Evolutionary conservation across 1,140 invertebrate species (phyloP).

Genomic region (Lycorma delicatula): DNA sequence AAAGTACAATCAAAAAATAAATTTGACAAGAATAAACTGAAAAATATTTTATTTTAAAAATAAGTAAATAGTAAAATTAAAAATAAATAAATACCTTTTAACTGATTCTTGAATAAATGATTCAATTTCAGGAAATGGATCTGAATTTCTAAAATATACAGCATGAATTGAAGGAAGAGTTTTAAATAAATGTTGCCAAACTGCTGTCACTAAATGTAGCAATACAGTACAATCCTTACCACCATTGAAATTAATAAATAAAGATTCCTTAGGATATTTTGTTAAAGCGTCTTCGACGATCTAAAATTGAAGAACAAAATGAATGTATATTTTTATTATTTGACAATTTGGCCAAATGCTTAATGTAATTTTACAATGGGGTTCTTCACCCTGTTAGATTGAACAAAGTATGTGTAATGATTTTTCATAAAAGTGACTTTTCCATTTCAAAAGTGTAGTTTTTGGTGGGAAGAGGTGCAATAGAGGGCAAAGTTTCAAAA

Average conservation of each 20-base stretch:
- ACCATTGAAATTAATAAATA: slow-evolving; percentile 90
- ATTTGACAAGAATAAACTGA: too few species aligned
- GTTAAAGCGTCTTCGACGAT: slow-evolving; percentile 35
- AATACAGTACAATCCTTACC: slow-evolving; percentile 95
- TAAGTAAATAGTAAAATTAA: too few species aligned
- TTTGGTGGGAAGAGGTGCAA: too few species aligned
- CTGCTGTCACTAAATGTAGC: slow-evolving; percentile 62
- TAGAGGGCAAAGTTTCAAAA: too few species aligned
- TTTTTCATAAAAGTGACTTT: too few species aligned
- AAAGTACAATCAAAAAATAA: too few species aligned
- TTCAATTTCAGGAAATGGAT: slow-evolving; percentile 80
- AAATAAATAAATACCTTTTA: slow-evolving; percentile 23
- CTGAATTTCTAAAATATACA: slow-evolving; percentile 63
- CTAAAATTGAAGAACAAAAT: slow-evolving; percentile 20
- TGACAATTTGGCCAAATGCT: neutral
- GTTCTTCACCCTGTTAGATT: too few species aligned
- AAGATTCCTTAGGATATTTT: slow-evolving; percentile 54
- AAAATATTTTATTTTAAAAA: too few species aligned
- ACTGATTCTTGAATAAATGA: slow-evolving; percentile 64
- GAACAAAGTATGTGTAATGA: too few species aligned
- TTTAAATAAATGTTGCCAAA: slow-evolving; percentile 40
- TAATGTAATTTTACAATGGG: neutral
- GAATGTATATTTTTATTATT: neutral
- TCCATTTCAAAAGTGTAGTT: too few species aligned
- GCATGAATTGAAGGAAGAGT: slow-evolving; percentile 44